Evolutionary conservation across 92 coral and sea anemone species (phyloP).

Genomic region (Pocillopora grandis): DNA sequence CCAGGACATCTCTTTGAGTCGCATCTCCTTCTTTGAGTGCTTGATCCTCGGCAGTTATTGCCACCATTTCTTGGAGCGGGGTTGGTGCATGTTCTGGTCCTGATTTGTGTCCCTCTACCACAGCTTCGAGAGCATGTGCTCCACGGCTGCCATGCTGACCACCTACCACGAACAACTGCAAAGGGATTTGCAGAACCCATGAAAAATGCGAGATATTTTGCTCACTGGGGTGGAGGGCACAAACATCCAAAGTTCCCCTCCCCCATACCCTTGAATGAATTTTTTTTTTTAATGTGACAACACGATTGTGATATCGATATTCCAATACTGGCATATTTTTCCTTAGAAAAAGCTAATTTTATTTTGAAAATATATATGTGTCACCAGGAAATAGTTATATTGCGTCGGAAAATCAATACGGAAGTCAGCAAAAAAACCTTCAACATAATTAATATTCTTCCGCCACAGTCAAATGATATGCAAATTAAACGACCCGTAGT

Average conservation of each 20-base stretch:
- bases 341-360: too few relatives aligned
- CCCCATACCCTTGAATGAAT: too few relatives aligned
- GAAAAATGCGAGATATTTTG: not conserved
- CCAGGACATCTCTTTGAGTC: slow-evolving; percentile 13
- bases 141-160: slow-evolving; percentile 50
- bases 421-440: not conserved
- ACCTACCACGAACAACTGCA: slow-evolving; percentile 14
- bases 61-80: slow-evolving; percentile 52
- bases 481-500: not conserved
- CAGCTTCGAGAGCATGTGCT: slow-evolving; percentile 34
- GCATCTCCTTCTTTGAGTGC: slow-evolving; percentile 17
- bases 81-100: slow-evolving; percentile 39
- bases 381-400: too few relatives aligned
- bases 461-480: not conserved
- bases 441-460: too few relatives aligned
- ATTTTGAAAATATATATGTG: too few relatives aligned
- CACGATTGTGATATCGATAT: too few relatives aligned
- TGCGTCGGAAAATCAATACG: not conserved
- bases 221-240: not conserved
- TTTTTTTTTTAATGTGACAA: too few relatives aligned
- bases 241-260: not conserved
- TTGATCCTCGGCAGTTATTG: slow-evolving; percentile 17
- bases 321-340: too few relatives aligned
- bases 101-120: slow-evolving; percentile 43
- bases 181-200: not conserved